phyloP scores from a whole-genome alignment of 2,797 vertebrate species.

The Sternarchorhynchus goeldii region DNA sequence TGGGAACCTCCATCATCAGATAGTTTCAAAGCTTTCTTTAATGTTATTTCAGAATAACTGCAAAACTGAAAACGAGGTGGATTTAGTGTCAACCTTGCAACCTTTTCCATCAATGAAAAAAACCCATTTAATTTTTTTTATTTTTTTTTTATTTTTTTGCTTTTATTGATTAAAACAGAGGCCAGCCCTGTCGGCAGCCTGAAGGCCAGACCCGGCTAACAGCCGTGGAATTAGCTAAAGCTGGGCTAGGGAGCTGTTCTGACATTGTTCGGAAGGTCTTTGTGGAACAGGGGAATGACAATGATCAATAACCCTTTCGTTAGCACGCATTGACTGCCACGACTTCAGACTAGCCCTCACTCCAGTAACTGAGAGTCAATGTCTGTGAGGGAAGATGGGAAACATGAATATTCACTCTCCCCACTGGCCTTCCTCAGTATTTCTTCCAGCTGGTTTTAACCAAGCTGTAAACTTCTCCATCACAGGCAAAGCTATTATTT shows the following conservation, averaged over 20 bases:
- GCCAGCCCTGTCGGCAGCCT: constrained; percentile 42
- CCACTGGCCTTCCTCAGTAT: constrained; percentile 28
- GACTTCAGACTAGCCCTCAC: constrained; percentile 52
- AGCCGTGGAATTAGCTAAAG: constrained; percentile 45
- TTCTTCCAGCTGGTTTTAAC: background rate
- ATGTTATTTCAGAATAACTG: constrained; percentile 24
- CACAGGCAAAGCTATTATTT: constrained; percentile 11
- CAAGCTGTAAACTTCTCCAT: background rate
- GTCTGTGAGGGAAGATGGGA: constrained; percentile 38
- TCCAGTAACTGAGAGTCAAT: constrained; percentile 29
- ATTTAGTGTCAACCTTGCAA: constrained; percentile 37
- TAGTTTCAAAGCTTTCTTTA: constrained; percentile 15
- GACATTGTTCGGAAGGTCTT: constrained; percentile 65
- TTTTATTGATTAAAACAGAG: constrained; percentile 44
- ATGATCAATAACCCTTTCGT: constrained; percentile 77
- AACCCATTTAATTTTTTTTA: constrained; percentile 36
- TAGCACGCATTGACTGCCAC: constrained; percentile 61
- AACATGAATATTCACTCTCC: constrained; percentile 20
- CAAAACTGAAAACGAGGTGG: constrained; percentile 23
- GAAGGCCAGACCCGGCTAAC: constrained; percentile 44
- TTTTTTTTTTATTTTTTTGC: constrained; percentile 30
- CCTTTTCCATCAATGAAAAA: constrained; percentile 50
- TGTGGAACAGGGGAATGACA: constrained; percentile 45
- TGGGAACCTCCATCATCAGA: constrained; percentile 10
- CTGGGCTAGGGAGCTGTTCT: constrained; percentile 52